Percentiles rank a stretch among this genome's conserved stretches.
Evolutionary conservation across 2,888 invertebrate species (phyloP).

Genomic region (Drosophila imparisetae): DNA sequence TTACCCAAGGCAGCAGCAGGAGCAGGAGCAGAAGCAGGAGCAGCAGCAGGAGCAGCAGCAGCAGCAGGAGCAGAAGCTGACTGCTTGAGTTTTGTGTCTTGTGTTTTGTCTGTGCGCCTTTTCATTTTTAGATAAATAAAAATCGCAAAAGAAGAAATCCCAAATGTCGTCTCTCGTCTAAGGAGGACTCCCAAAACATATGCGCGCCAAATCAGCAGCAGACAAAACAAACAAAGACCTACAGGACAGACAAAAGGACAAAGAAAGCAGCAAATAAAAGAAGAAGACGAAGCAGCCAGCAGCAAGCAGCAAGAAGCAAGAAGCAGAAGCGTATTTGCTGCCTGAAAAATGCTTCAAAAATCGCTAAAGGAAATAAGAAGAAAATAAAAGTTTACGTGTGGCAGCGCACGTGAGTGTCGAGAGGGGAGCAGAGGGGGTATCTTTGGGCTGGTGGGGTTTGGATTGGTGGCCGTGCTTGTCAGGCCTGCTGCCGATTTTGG

Average conservation of each 20-base stretch:
- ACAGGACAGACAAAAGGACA: slow-evolving; percentile 59
- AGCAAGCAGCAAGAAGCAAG: not conserved
- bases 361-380: slow-evolving; percentile 52
- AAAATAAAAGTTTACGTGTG: slow-evolving; percentile 62
- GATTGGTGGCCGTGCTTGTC: slow-evolving; percentile 16
- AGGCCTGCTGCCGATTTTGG: slow-evolving; percentile 53
- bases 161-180: slow-evolving; percentile 50
- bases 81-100: slow-evolving; percentile 16
- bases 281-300: slow-evolving; percentile 10
- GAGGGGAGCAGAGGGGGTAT: not conserved
- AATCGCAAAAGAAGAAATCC: slow-evolving; percentile 60
- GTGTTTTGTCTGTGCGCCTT: slow-evolving; percentile 39
- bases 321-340: slow-evolving; percentile 23
- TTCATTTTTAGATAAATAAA: slow-evolving; percentile 76
- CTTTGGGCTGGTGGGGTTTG: not conserved
- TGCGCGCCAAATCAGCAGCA: slow-evolving; percentile 77
- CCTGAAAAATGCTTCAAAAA: slow-evolving; percentile 60
- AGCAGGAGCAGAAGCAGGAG: not conserved
- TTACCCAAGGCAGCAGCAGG: slow-evolving; percentile 22
- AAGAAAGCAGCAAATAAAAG: slow-evolving; percentile 53
- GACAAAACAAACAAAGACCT: slow-evolving; percentile 78
- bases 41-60: not conserved
- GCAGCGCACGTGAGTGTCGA: slow-evolving; percentile 48
- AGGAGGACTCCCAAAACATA: slow-evolving; percentile 53
- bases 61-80: not conserved